phyloP scores from a whole-genome alignment of 2,797 vertebrate genomes.

The Ctenosaura bakeri region DNA sequence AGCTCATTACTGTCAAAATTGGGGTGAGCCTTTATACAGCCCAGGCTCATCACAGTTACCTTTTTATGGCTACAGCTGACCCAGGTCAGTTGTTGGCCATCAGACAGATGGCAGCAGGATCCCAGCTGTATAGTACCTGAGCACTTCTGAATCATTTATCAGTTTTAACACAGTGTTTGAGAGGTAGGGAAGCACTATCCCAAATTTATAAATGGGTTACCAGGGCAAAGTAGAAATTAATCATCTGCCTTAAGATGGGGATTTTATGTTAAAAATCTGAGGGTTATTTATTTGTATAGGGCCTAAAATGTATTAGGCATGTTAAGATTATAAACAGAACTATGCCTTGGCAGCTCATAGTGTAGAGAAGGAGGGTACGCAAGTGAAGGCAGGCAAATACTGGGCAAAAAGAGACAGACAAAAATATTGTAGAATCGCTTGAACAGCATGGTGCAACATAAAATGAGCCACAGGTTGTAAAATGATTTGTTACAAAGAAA shows the following conservation, averaged over 20 bases:
- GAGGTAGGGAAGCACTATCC: background rate
- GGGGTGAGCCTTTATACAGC: background rate
- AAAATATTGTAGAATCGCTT: background rate
- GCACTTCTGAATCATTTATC: conserved; percentile 32
- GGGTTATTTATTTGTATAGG: background rate
- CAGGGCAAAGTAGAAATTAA: conserved; percentile 13
- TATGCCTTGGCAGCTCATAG: background rate
- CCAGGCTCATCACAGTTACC: background rate
- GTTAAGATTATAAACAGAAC: background rate
- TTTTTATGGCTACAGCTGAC: conserved; percentile 31
- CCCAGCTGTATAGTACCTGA: conserved; percentile 8
- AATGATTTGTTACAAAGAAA: background rate
- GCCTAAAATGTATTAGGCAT: background rate
- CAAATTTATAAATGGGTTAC: conserved; percentile 14
- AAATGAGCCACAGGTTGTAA: background rate
- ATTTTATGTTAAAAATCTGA: background rate
- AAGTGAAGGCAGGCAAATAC: background rate
- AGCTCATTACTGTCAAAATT: conserved; percentile 17
- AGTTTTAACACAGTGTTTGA: conserved; percentile 27
- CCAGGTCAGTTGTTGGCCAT: conserved; percentile 28
- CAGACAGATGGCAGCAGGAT: conserved; percentile 32
- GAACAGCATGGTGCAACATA: background rate
- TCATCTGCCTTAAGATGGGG: background rate
- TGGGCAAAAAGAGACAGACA: background rate
- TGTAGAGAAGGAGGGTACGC: background rate